These are phyloP conservation scores for Simalia tracyae DNA, from an alignment of 2,797 vertebrate genomes.

Conservation along the genomic window DNA sequence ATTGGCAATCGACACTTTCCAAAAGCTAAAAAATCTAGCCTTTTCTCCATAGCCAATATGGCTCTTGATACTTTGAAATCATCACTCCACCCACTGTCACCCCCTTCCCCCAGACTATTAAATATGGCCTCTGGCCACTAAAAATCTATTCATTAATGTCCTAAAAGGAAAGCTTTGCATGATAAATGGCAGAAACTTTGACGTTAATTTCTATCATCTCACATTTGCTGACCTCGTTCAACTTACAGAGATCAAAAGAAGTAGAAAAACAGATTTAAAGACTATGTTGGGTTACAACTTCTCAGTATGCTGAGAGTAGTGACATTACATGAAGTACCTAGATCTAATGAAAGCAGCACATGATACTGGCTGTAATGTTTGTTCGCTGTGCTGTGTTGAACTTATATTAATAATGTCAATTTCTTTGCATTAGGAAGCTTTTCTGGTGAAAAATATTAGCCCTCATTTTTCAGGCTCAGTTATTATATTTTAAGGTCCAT, in stretches of 20 bases:
- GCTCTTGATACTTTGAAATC: background rate
- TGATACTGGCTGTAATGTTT: background rate
- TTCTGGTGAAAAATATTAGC: background rate
- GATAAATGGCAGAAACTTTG: background rate
- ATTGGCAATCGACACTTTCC: background rate
- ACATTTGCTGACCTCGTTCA: background rate
- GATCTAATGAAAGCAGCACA: background rate
- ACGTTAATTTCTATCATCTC: background rate
- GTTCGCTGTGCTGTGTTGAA: background rate
- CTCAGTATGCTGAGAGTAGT: background rate
- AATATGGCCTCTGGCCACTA: background rate
- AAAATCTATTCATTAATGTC: background rate
- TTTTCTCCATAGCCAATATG: background rate
- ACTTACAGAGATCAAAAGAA: background rate
- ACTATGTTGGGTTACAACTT: background rate
- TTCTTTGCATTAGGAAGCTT: background rate
- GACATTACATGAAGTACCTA: background rate
- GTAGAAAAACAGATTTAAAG: background rate
- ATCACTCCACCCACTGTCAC: background rate
- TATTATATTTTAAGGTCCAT: too few species aligned
- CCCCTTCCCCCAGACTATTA: background rate
- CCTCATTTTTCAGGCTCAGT: too few species aligned
- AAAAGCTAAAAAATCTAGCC: background rate
- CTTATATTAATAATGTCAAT: background rate
- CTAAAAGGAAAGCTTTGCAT: background rate